Conservation (phyloP, 2,888 invertebrate genomes). For the Nephrocerus scutellatus region DNA sequence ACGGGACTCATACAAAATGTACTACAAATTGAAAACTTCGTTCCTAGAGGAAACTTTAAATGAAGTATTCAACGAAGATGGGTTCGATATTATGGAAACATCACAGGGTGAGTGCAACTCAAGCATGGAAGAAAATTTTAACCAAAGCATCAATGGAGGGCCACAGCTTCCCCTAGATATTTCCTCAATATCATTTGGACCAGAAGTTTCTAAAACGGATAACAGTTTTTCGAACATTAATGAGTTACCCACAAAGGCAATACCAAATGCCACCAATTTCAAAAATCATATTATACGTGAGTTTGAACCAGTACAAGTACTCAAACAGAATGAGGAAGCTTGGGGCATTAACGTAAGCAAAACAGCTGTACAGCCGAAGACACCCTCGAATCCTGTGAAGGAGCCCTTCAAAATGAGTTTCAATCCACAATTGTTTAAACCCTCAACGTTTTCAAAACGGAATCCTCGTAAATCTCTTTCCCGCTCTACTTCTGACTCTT, state of each 20-base stretch:
- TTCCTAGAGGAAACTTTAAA: constrained; percentile 65
- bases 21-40: constrained; percentile 70
- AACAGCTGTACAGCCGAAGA: constrained; percentile 15
- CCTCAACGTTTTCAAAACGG: constrained; percentile 61
- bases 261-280: constrained; percentile 26
- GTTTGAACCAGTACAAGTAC: constrained; percentile 36
- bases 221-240: constrained; percentile 28
- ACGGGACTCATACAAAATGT: constrained; percentile 72
- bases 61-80: constrained; percentile 49
- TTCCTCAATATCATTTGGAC: constrained; percentile 23
- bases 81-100: constrained; percentile 41
- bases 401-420: constrained; percentile 32
- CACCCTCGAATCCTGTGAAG: constrained; percentile 8
- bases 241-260: constrained; percentile 25
- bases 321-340: constrained; percentile 47
- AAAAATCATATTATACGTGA: constrained; percentile 32
- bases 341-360: constrained; percentile 46
- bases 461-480: constrained; percentile 68
- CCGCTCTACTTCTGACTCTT: constrained; percentile 22
- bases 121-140: constrained; percentile 21
- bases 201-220: not conserved
- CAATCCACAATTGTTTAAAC: constrained; percentile 60
- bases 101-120: constrained; percentile 29
- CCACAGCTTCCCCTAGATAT: constrained; percentile 36
- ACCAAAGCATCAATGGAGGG: constrained; percentile 24